Percentiles rank a stretch among this genome's conserved stretches.
Evolutionary conservation across 1,140 invertebrate species (phyloP).

Genomic region (Schlechtendalia chinensis): DNA sequence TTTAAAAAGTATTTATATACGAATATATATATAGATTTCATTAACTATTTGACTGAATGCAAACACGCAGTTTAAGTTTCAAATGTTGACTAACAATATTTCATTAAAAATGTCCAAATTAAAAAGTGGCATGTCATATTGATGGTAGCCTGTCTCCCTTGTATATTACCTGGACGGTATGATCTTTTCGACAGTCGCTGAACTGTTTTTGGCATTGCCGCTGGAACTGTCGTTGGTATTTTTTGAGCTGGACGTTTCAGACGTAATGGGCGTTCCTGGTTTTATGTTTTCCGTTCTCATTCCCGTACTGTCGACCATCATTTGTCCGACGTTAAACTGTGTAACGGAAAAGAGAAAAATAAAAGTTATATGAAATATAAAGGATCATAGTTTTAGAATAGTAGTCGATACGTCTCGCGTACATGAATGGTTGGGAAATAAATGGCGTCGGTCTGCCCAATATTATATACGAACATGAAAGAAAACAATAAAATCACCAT

Average conservation of each 20-base stretch:
- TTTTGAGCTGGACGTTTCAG: slow-evolving; percentile 49
- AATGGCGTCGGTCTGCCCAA: not conserved
- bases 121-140: too few species aligned
- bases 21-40: too few species aligned
- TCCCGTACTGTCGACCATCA: slow-evolving; percentile 46
- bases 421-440: not conserved
- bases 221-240: slow-evolving; percentile 16
- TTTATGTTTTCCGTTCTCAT: slow-evolving; percentile 39
- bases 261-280: slow-evolving; percentile 34
- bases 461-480: not conserved
- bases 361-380: not conserved
- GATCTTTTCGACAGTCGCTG: slow-evolving; percentile 11
- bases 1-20: too few species aligned
- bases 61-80: too few species aligned
- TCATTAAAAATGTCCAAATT: too few species aligned
- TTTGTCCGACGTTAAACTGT: slow-evolving; percentile 46
- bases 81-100: too few species aligned
- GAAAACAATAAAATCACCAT: slow-evolving; percentile 10
- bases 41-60: too few species aligned
- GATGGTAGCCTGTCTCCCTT: too few species aligned
- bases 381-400: slow-evolving; percentile 3
- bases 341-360: not conserved
- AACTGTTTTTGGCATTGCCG: slow-evolving; percentile 29
- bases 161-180: slow-evolving; percentile 29
- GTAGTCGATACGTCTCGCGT: not conserved